phyloP scores from a whole-genome alignment of 2,113 vertebrate genomes.

The Tor tambroides region DNA sequence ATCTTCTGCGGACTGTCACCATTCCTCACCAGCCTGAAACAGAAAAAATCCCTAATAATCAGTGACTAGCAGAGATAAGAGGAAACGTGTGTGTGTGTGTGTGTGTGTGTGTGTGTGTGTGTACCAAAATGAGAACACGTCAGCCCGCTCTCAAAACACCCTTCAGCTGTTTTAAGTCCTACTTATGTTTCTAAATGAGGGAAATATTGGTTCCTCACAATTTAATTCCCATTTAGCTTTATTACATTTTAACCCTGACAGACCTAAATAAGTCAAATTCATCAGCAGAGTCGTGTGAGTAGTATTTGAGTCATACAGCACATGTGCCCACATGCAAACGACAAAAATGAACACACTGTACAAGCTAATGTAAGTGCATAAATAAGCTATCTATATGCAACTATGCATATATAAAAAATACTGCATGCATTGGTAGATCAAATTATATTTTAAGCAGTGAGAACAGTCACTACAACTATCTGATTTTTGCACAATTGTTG shows the following conservation, averaged over 20 bases:
- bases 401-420: not conserved
- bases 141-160: not conserved
- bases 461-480: too few relatives aligned
- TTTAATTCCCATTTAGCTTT: not conserved
- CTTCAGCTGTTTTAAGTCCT: constrained; percentile 34
- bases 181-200: constrained; percentile 35
- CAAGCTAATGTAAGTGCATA: not conserved
- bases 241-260: constrained; percentile 7
- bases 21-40: constrained; percentile 67
- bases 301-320: not conserved
- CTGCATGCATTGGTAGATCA: not conserved
- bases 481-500: too few relatives aligned
- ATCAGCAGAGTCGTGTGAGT: not conserved
- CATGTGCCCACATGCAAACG: not conserved
- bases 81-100: not conserved
- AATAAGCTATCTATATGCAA: not conserved
- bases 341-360: not conserved
- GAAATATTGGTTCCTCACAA: not conserved
- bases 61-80: not conserved
- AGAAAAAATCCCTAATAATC: not conserved
- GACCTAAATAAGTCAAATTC: constrained; percentile 36
- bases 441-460: not conserved
- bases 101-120: constrained; percentile 1
- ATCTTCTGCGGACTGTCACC: constrained; percentile 56
- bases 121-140: constrained; percentile 27